phyloP scores from a whole-genome alignment of 2,797 vertebrate genomes.

The Cynopterus sphinx region DNA sequence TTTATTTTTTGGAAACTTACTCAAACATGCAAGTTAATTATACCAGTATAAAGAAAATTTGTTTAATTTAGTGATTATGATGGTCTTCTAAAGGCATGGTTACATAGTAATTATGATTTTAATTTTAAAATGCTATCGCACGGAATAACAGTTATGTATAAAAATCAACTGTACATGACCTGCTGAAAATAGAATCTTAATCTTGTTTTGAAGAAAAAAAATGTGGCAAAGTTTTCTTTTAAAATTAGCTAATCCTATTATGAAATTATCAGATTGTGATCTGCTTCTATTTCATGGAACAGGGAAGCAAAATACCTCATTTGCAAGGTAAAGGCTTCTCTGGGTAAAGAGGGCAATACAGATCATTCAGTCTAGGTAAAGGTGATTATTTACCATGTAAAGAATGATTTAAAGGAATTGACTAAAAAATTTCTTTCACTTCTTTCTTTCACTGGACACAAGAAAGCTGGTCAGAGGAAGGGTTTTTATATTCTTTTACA shows the following conservation, averaged over 20 bases:
- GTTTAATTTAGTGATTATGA: constrained; percentile 27
- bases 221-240: not conserved
- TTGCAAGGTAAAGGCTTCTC: not conserved
- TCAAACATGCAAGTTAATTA: not conserved
- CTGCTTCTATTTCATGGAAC: constrained; percentile 13
- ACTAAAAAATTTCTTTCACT: not conserved
- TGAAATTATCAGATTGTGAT: constrained; percentile 31
- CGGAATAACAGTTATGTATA: not conserved
- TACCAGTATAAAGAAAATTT: not conserved
- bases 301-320: not conserved
- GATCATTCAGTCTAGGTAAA: not conserved
- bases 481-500: not conserved
- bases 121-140: constrained; percentile 16
- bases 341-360: not conserved
- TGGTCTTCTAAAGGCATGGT: not conserved
- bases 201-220: not conserved
- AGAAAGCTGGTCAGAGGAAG: not conserved
- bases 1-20: not conserved
- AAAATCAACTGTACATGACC: not conserved
- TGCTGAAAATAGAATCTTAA: constrained; percentile 24
- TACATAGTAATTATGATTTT: not conserved
- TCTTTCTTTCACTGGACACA: not conserved
- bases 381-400: not conserved
- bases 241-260: constrained; percentile 14
- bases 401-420: not conserved